These are phyloP conservation scores for Pelosia muscerda DNA, from an alignment of 2,888 invertebrate genomes.

Conservation along the genomic window DNA sequence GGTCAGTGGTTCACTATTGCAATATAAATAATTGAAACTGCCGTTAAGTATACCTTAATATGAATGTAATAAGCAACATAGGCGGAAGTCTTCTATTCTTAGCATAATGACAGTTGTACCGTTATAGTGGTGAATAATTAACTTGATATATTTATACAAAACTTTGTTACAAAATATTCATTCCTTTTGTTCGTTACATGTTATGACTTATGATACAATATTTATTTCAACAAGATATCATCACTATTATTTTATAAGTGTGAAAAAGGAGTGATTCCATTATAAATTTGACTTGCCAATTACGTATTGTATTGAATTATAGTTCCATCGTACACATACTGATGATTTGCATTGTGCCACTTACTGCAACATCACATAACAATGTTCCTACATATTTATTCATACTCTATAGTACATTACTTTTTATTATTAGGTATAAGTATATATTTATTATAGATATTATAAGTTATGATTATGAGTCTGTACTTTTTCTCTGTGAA, in stretches of 20 bases:
- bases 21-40: slow-evolving; percentile 47
- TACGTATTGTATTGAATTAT: slow-evolving; percentile 63
- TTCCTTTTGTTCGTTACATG: slow-evolving; percentile 51
- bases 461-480: slow-evolving; percentile 63
- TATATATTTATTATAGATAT: slow-evolving; percentile 77
- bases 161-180: slow-evolving; percentile 49
- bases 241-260: slow-evolving; percentile 38
- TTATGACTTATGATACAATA: slow-evolving; percentile 18
- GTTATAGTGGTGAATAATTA: slow-evolving; percentile 42
- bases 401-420: slow-evolving; percentile 61
- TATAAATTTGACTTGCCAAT: slow-evolving; percentile 71
- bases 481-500: slow-evolving; percentile 70
- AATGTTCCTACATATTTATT: slow-evolving; percentile 78
- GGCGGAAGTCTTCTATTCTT: slow-evolving; percentile 37
- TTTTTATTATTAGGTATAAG: slow-evolving; percentile 62
- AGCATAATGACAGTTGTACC: slow-evolving; percentile 44
- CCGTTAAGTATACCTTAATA: slow-evolving; percentile 41
- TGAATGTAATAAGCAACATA: slow-evolving; percentile 28
- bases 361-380: slow-evolving; percentile 63
- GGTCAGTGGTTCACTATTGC: slow-evolving; percentile 39
- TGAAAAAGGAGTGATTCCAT: slow-evolving; percentile 59
- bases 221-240: slow-evolving; percentile 18
- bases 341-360: slow-evolving; percentile 62
- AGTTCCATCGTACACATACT: slow-evolving; percentile 46
- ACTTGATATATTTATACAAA: slow-evolving; percentile 46